Base-by-base conservation (phyloP, 2,888 invertebrate genomes). In the Fragum fragum region DNA sequence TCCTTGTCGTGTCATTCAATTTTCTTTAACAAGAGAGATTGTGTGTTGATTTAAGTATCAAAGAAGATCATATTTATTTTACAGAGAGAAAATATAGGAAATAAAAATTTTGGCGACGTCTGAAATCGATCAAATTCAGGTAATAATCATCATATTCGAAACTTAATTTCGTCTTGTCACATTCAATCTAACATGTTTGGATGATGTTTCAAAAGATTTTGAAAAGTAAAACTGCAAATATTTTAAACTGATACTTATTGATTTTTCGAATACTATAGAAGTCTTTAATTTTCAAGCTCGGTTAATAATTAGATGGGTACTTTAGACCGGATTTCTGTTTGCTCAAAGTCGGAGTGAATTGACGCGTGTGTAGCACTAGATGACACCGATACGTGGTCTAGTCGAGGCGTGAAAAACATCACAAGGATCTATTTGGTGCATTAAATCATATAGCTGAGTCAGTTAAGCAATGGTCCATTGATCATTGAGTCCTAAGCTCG, bases 281-380 rank as follows among this genome's bases (percentile, higher is more conserved):
- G 57, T 57, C 57, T 57, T 57, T 57, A 57, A 57, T 57, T 57
- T 57, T 28, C 26, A 14, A 57, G 26, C 28, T 57, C 26, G 26
- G 26, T 1, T 61, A 29, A 29, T 61, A n/a, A 32, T 32, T 61
- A 32, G 32, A 61, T 29, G 61, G 61, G 32, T 29, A 32, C 61
- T 61, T 61, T n/a, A 61, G n/a, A 29, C 29, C 9, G 32, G 32
- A 32, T 61, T 29, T 32, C 16, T 61, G 32, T 61, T 61, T 61
- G 18, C 32, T 29, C 32, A 16, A n/a, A 29, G 32, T 61, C 28
- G 1, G 32, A 29, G 32, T 32, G 32, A 61, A 61, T 29, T 61
- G 14, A 61, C 32, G 16, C 29, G 61, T 32, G 61, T 32, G 26
- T n/a, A 61, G 61, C 61, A 32, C 61, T 29, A 18, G 7, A 14